Base-by-base conservation (phyloP, 2,888 invertebrate species). In the Platerodrilus igneus region DNA sequence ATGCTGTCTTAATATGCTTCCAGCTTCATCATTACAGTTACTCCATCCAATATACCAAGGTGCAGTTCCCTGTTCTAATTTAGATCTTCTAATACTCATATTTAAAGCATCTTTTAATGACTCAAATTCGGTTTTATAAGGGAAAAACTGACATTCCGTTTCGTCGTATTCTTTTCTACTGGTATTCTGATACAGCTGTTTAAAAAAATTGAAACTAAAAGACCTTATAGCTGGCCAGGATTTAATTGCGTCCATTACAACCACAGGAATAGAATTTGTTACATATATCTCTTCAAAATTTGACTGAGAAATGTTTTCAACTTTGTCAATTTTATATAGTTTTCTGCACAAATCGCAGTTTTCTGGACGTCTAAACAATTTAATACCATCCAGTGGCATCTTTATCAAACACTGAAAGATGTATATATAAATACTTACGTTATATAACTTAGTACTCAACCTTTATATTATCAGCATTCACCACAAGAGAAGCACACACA, bases 61-160 rank as follows among this genome's bases (percentile, higher is more conserved):
- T 15, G 63, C 50, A 14, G 71, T 68, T 1, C 65, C 65, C 3
- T 51, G 43, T 38, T 54, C 54, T 13, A 84, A 66, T 34, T 76
- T 71, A 0, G 89, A 83, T 40, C 92, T 72, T 4, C 75, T 75
- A 5, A 70, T 68, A 17, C 79, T 79, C 90, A 94, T 93, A 35
- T 76, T 74, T 48, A 96, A 81, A 1, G 90, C 92, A 45, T 95
- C 87, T 30, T 75, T 72, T 1, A 96, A 72, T 27, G 78, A 81
- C 17, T 69, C 71, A 57, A 95, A 86, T 19, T 88, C 86, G 0
- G 93, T 93, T 68, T 87, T 81, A 67, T 96, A 96, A 0, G 94
- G 89, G 62, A 96, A 90, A 69, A 93, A 96, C 66, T 94, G 94
- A 55, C 95, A 96, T 50, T 83, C 81, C 35, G 56, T 59, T 4